phyloP scores from a whole-genome alignment of 2,797 vertebrate species.

The Gallinago solitaria region DNA sequence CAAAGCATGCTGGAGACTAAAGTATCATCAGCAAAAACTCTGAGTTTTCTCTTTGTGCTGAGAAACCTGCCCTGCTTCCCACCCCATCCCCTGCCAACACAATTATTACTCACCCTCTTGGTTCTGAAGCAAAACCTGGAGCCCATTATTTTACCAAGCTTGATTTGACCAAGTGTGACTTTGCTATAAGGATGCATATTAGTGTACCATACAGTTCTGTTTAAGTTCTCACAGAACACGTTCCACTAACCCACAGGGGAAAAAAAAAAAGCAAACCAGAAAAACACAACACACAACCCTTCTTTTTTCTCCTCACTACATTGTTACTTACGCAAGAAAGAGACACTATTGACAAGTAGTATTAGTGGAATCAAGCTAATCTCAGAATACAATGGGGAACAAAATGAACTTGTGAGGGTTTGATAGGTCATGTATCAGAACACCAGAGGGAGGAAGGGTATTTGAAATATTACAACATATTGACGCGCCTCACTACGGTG shows the following conservation, averaged over 20 bases:
- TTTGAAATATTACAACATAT: not conserved
- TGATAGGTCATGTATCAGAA: fast-evolving
- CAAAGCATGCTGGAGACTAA: not conserved
- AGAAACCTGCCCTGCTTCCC: not conserved
- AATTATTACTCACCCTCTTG: fast-evolving
- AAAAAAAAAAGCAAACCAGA: not conserved
- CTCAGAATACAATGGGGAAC: not conserved
- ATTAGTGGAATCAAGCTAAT: not conserved
- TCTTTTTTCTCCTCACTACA: not conserved
- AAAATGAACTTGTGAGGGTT: not conserved
- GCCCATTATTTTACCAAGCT: not conserved
- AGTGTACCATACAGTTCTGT: not conserved
- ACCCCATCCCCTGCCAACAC: not conserved
- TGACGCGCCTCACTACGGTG: fast-evolving
- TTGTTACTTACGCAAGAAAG: not conserved
- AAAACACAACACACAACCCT: not conserved
- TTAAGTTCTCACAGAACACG: not conserved
- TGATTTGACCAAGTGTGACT: not conserved
- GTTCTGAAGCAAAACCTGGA: not conserved
- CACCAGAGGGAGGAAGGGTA: not conserved
- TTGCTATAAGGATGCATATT: not conserved
- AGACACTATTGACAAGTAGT: not conserved
- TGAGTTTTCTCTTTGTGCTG: not conserved
- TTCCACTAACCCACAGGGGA: not conserved
- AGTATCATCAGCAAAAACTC: not conserved